Base-by-base conservation (phyloP, 2,888 invertebrate genomes). In the Mallateleia sp. region DNA sequence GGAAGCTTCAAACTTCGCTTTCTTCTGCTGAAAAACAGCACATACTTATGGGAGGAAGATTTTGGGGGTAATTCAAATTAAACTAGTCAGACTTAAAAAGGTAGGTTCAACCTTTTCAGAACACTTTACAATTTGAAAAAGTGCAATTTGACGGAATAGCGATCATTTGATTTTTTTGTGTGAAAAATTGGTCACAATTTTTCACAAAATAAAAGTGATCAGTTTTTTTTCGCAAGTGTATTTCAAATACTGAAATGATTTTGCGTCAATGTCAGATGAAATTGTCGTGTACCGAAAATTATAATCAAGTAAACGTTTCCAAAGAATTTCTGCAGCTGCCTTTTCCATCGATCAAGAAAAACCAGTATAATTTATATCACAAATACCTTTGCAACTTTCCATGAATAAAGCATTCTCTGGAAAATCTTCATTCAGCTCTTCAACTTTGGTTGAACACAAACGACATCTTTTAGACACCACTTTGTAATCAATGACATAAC, bases 401-500 rank as follows among this genome's bases (percentile, higher is more conserved):
- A 45, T 45, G n/a, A 45, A 45, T 45, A 45, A 45, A n/a, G 15
- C 45, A 45, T 15, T n/a, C n/a, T 45, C 4, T 45, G n/a, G 45
- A 45, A 9, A 45, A 45, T 45, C 45, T 45, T 45, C 45, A 45
- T n/a, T 9, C n/a, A n/a, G n/a, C n/a, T 45, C 45, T 45, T 45
- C 45, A 11, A 38, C n/a, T 45, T 45, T 45, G n/a, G 45, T 8
- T 45, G n/a, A 45, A n/a, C 18, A n/a, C 14, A 38, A 6, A 38
- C 9, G 38, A 38, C 38, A 38, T 7, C 2, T 7, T 38, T 42
- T 50, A 11, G 66, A 66, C 28, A 66, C 28, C 11, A 66, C 28
- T n/a, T 1, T 20, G 20, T 18, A 47, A 28, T 66, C 66, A 25
- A 15, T 47, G 8, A 66, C 66, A 50, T 66, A 66, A n/a, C 66